A percentile compares a stretch with the other conserved stretches of the same genome.
phyloP scores from a whole-genome alignment of 2,113 vertebrate species.

The Protomyctophum bolini region DNA sequence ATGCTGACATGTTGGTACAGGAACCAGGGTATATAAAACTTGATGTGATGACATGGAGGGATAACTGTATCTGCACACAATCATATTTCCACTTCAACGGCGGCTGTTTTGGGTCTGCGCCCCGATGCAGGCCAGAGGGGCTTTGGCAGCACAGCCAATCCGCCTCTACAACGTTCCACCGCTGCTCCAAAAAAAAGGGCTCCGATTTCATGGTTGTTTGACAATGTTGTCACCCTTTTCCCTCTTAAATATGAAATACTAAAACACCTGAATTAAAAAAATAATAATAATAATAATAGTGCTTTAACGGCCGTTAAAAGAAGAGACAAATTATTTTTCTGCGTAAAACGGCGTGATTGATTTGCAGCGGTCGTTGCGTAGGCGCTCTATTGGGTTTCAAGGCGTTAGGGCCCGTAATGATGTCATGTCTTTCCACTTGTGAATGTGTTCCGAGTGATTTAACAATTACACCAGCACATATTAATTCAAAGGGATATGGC shows the following conservation, averaged over 20 bases:
- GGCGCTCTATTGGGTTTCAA: constrained; percentile 69
- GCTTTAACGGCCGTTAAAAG: constrained; percentile 63
- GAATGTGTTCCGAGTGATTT: constrained; percentile 50
- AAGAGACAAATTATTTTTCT: constrained; percentile 71
- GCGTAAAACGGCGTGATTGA: constrained; percentile 71
- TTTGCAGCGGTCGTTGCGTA: constrained; percentile 67
- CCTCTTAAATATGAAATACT: constrained; percentile 75
- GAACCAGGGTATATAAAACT: constrained; percentile 50
- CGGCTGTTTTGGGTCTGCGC: background rate
- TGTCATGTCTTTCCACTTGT: constrained; percentile 72
- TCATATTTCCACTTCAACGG: constrained; percentile 11
- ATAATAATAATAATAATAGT: constrained; percentile 62
- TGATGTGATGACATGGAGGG: constrained; percentile 15
- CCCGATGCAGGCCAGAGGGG: constrained; percentile 28
- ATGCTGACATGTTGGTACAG: constrained; percentile 55
- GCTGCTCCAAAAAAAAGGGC: constrained; percentile 59
- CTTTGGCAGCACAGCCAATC: constrained; percentile 38
- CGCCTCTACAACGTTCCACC: constrained; percentile 45
- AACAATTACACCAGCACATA: constrained; percentile 44
- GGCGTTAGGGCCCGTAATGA: constrained; percentile 68
- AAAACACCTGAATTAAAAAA: constrained; percentile 40
- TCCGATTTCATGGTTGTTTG: constrained; percentile 70
- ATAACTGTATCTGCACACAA: constrained; percentile 1
- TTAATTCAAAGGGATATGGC: constrained; percentile 67
- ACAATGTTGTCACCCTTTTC: constrained; percentile 77